Evolutionary conservation across 2,113 vertebrate genomes (phyloP).

Genomic region (Gulo gulo): DNA sequence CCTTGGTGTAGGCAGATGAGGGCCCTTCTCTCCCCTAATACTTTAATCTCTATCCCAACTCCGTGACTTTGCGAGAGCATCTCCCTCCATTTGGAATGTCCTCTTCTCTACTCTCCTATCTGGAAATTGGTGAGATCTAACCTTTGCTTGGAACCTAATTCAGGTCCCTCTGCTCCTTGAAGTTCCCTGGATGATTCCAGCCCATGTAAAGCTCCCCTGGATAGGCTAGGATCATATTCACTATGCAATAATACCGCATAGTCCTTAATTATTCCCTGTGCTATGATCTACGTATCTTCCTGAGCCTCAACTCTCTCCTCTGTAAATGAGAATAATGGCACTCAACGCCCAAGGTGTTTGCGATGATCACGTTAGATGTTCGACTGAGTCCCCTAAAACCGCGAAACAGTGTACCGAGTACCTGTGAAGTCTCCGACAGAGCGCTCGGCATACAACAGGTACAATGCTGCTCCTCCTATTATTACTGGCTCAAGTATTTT

Average conservation of each 20-base stretch:
- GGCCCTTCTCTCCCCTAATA: not conserved
- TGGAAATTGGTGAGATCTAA: not conserved
- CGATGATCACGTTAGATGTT: not conserved
- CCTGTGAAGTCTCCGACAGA: too few species aligned
- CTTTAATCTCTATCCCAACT: not conserved
- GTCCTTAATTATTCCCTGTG: not conserved
- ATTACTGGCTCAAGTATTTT: too few species aligned
- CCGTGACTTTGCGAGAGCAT: not conserved
- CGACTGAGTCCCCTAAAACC: not conserved
- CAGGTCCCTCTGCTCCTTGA: not conserved
- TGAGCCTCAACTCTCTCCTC: not conserved
- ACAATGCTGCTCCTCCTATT: too few species aligned
- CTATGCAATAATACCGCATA: not conserved
- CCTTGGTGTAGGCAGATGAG: not conserved
- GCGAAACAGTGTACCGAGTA: not conserved
- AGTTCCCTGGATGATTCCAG: not conserved
- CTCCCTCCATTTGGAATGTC: not conserved
- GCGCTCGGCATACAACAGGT: too few species aligned
- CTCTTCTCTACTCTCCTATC: not conserved
- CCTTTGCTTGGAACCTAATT: not conserved
- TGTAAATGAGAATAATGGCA: not conserved
- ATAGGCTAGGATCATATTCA: not conserved
- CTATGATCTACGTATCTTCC: not conserved
- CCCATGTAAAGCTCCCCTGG: not conserved
- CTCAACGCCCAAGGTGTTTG: not conserved